Base-by-base conservation (phyloP, 1,140 invertebrate species). In the Papilio xuthus region DNA sequence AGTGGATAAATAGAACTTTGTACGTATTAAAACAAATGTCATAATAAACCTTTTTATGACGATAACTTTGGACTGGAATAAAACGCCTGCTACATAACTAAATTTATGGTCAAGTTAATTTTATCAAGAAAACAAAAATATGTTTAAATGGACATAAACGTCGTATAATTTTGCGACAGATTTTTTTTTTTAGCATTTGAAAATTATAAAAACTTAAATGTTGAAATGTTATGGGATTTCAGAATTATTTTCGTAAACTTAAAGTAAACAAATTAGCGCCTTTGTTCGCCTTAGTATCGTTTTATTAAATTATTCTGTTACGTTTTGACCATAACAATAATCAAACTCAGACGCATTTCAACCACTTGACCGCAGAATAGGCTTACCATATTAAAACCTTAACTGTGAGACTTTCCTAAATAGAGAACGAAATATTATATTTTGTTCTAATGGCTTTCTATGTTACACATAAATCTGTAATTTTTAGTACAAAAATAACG, bases 321-420 rank as follows among this genome's bases (percentile, higher is more conserved):
- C 60, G 23, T 67, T 26, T 67, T 67, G 26, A 67, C 26, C 26
- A 32, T 18, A 67, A 67, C 26, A 28, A 13, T 8, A 13, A 32
- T 67, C 23, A 4, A 67, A 67, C 26, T 67, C 26, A 13, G 23
- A 60, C 23, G 56, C 13, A 60, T 60, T 26, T 60, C 50, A 60
- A 67, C 60, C 60, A 67, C 60, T 67, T 32, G 60, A 67, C 60
- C 60, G 60, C 26, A 67, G 23, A 26, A 28, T 67, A 28, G 23
- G 60, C 10, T 67, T 67, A 67, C 60, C 60, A 67, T 67, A 67
- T 67, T 67, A 13, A 63, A 63, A 28, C 15, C 4, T 28, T 15
- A 12, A 26, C 20, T 26, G 13, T 26, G 15, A 67, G 26, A 67
- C 23, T 32, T 67, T 67, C 12, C 13, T 26, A 32, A 3, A 18